Base-by-base conservation (phyloP, 2,888 invertebrate species). In the Chirona hameri region DNA sequence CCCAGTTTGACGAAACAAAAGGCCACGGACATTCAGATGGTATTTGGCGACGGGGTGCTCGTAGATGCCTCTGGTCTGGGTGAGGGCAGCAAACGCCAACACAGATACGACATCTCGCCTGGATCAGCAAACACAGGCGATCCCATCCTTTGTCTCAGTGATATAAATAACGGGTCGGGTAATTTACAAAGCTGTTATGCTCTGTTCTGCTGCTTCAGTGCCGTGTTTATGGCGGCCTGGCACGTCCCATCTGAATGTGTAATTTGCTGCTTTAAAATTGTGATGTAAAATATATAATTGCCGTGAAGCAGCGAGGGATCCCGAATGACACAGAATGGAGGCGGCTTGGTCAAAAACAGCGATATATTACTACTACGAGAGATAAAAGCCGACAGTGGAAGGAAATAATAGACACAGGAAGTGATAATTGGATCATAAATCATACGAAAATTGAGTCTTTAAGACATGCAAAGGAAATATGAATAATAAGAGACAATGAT, bases 101-200 rank as follows among this genome's bases (percentile, higher is more conserved):
- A 39, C 39, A 39, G 39, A 39, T 39, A 39, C 39, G 39, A 39
- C 39, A 39, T 39, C 39, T 39, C 7, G 39, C 39, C 39, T 39
- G 39, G 39, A 3, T 69, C 27, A 27, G 27, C 27, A 69, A 69
- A 27, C 65, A 69, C 65, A 27, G 27, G 72, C 0, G 18, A 72
- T 18, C 18, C 18, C 72, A 18, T 31, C 10, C 72, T 72, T 72
- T 72, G 72, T 72, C 10, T 72, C 72, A 18, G 18, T 31, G 18
- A 18, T 72, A 72, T 72, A 72, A 72, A 72, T 72, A 72, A 72
- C 72, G 14, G 5, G 72, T 18, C 12, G 72, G 27, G 31, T 31
- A 72, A 72, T 72, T 72, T 72, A 31, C 72, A 29, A 72, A 31
- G 72, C 31, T 72, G 72, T 72, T 72, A 72, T 72, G 72, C 31